These are phyloP conservation scores for Drosophila anceps DNA, from an alignment of 2,888 invertebrate genomes.

Conservation along the genomic window DNA sequence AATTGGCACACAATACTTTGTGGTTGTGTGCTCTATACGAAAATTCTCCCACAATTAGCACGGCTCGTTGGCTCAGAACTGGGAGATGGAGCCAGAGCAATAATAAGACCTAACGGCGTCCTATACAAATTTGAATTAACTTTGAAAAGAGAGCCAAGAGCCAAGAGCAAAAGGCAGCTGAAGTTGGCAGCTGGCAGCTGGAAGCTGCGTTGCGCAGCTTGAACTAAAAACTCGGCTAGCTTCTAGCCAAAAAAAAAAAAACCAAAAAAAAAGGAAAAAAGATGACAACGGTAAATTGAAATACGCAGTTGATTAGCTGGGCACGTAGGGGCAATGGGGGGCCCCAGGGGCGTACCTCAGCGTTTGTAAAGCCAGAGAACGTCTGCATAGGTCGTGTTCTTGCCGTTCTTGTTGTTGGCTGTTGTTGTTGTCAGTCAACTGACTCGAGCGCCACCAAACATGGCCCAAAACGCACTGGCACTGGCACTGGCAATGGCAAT, in stretches of 20 bases:
- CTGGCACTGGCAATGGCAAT: slow-evolving; percentile 32
- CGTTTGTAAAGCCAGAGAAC: slow-evolving; percentile 34
- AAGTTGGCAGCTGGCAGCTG: slow-evolving; percentile 3
- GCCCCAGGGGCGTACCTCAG: slow-evolving; percentile 28
- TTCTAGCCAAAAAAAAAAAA: slow-evolving; percentile 43
- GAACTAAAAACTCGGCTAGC: slow-evolving; percentile 24
- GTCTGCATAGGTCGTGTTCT: slow-evolving; percentile 22
- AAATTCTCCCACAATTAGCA: slow-evolving; percentile 74
- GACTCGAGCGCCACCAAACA: slow-evolving; percentile 61
- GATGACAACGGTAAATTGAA: slow-evolving; percentile 71
- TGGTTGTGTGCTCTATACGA: slow-evolving; percentile 36
- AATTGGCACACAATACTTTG: slow-evolving; percentile 66
- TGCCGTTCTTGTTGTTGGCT: slow-evolving; percentile 43
- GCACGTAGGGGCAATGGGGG: slow-evolving; percentile 28
- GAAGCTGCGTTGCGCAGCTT: slow-evolving; percentile 24
- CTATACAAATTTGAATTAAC: slow-evolving; percentile 66
- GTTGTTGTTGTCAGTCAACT: slow-evolving; percentile 65
- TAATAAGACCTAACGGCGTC: slow-evolving; percentile 65
- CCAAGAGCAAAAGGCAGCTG: slow-evolving; percentile 20
- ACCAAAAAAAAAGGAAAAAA: not conserved
- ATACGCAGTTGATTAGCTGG: slow-evolving; percentile 74
- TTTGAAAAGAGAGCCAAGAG: slow-evolving; percentile 16
- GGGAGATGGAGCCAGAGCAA: slow-evolving; percentile 14
- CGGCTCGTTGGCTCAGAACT: slow-evolving; percentile 26
- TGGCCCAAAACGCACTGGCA: slow-evolving; percentile 73